Percentiles rank a stretch among this genome's conserved stretches.
phyloP scores from a whole-genome alignment of 1,140 invertebrate genomes.

The Hermatobates lingyangjiaoensis region DNA sequence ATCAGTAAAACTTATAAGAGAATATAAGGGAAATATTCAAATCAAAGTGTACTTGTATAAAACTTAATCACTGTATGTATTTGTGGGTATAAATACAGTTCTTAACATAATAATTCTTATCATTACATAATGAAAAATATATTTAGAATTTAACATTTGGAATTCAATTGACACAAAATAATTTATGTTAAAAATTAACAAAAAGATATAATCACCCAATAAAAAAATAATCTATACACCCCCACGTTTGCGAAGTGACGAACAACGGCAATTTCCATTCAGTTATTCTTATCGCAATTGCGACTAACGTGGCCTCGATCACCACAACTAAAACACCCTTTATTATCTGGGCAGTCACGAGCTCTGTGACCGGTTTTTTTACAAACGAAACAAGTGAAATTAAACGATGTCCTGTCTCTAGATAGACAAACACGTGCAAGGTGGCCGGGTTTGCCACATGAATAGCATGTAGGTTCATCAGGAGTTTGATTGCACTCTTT shows the following conservation, averaged over 20 bases:
- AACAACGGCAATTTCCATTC: not conserved
- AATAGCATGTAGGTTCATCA: slow-evolving; percentile 66
- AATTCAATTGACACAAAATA: too few relatives aligned
- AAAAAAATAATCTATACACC: not conserved
- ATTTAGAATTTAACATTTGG: too few relatives aligned
- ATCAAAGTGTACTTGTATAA: too few relatives aligned
- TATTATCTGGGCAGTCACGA: slow-evolving; percentile 63
- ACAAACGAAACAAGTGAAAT: slow-evolving; percentile 68
- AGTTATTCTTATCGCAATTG: slow-evolving; percentile 50
- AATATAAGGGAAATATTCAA: too few relatives aligned
- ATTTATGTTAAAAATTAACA: too few relatives aligned
- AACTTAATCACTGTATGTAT: too few relatives aligned
- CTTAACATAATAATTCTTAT: too few relatives aligned
- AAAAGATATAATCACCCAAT: too few relatives aligned
- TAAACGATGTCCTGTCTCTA: slow-evolving; percentile 27
- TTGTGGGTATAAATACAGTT: too few relatives aligned
- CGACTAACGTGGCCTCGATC: slow-evolving; percentile 76
- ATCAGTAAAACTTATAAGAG: too few relatives aligned
- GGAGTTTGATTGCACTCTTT: slow-evolving; percentile 69
- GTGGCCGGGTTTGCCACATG: slow-evolving; percentile 73
- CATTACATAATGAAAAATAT: too few relatives aligned
- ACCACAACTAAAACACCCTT: slow-evolving; percentile 75
- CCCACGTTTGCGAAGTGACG: not conserved
- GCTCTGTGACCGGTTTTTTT: slow-evolving; percentile 76
- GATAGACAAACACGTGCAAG: slow-evolving; percentile 74